Evolutionary conservation across 2,888 invertebrate species (phyloP), one percentile per base, ranked within the genome.

Genomic region (Cheilosia urbana): DNA sequence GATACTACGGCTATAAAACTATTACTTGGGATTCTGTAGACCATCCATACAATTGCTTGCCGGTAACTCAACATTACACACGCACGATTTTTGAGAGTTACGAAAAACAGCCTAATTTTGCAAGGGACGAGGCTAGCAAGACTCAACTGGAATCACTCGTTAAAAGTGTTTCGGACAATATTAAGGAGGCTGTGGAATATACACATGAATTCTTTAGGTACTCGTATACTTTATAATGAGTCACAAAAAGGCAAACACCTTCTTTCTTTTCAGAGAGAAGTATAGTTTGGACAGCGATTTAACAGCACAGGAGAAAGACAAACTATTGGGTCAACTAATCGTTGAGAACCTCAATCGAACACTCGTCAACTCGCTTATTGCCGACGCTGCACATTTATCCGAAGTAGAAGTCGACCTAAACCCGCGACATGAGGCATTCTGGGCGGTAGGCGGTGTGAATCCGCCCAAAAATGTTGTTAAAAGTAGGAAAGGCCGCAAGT

Each of bases 391-490:
- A 0, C 96, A 97, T 92, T 93, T 97, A 88, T 87, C 87, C 21
- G 91, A 91, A 51, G 89, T 93, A 13, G 93, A 96, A 94, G 91
- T 96, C 40, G 97, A 98, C 91, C 93, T 94, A 89, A 94, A 96
- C 85, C 96, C 98, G 4, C 93, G 96, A 21, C 93, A 97, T 88
- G 96, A 97, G 93, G 96, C 97, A 30, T 97, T 96, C 91, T 98
- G 98, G 98, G 94, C 94, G 89, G 94, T 94, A 45, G 97, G 97
- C 66, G 96, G 96, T 66, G 94, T 96, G 88, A 91, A 94, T 81
- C 94, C 95, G 0, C 93, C 95, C 0, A 89, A 91, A 51, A 89
- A 88, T 47, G 90, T 93, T 0, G 89, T 92, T 1, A 92, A 92
- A 82, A 91, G 92, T 87, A 93, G 93, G 78, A 90, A 92, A 85